Evolutionary conservation across 2,888 invertebrate genomes (phyloP), one percentile per base, ranked within the genome.

Genomic region (Andrena fulva): DNA sequence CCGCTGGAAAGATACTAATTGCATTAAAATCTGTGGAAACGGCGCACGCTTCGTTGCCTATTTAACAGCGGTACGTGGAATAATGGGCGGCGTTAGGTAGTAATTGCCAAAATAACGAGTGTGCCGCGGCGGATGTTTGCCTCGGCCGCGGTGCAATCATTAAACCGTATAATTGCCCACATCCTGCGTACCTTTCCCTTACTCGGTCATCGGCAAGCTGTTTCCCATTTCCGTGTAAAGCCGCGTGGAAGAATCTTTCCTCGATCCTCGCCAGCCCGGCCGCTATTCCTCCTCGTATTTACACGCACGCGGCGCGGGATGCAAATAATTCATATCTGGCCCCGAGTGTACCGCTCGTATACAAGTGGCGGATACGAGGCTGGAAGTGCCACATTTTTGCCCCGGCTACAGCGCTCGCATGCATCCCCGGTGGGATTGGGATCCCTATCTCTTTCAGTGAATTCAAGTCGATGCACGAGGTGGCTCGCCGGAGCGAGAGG

Each of bases 91-190:
- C 85, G 89, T 91, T 89, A 87, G 81, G 75, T 80, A 87, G 89
- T 90, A 92, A 92, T 92, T 91, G 91, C 92, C 90, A 88, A 92
- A 91, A 91, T 85, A 90, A 91, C 89, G 89, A 86, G 85, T 85
- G 80, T 85, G 86, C 87, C 85, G 85, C 81, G 89, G 89, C 92
- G 91, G 92, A 91, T 90, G 91, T 91, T 91, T 90, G 89, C 87
- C 89, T 89, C 87, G 90, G 74, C 89, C 86, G 66, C 79, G 69
- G 85, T 86, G 86, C 90, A 87, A 87, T 91, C 92, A 92, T 92
- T 92, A 92, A 92, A 92, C 92, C 90, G 85, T 92, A 89, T 92
- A 92, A 92, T 92, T 91, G 92, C 88, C 83, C 73, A 76, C 89
- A 89, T 92, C 92, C 92, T 91, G 90, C 81, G 76, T 80, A 84